These are phyloP conservation scores for Resseliella maxima DNA, from an alignment of 2,888 invertebrate species.

Conservation along the genomic window DNA sequence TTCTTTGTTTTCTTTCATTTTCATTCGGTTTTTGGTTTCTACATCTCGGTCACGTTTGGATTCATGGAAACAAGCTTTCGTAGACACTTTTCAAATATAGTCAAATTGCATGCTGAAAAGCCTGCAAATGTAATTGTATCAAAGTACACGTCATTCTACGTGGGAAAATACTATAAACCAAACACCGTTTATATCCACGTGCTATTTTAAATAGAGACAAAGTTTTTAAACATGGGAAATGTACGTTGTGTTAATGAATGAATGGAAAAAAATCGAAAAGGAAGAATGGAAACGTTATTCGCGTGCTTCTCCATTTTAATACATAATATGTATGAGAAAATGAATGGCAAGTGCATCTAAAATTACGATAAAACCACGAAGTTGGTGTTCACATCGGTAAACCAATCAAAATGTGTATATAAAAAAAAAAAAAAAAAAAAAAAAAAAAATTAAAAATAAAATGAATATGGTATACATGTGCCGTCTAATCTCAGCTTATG, in stretches of 20 bases:
- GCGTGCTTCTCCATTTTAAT: neutral
- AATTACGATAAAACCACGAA: slow-evolving; percentile 22
- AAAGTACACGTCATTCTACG: neutral
- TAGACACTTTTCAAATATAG: neutral
- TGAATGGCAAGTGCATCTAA: neutral
- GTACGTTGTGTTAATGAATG: neutral
- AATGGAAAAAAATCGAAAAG: neutral
- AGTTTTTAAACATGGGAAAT: neutral
- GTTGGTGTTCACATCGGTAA: neutral
- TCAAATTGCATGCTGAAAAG: neutral
- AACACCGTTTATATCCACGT: neutral
- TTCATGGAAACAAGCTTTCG: neutral
- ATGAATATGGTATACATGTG: neutral
- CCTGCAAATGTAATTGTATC: neutral
- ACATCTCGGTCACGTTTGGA: slow-evolving; percentile 11
- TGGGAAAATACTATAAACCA: neutral
- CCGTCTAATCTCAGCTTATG: too few relatives aligned
- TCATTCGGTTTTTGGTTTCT: neutral
- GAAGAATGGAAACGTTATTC: neutral
- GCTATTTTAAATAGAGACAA: neutral
- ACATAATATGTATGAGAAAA: neutral
- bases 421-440: neutral
- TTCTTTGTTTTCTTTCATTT: neutral
- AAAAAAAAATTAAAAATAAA: neutral
- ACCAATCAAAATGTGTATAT: neutral